Conservation (phyloP, 2,888 invertebrate species). For the Amblyteles armatorius region DNA sequence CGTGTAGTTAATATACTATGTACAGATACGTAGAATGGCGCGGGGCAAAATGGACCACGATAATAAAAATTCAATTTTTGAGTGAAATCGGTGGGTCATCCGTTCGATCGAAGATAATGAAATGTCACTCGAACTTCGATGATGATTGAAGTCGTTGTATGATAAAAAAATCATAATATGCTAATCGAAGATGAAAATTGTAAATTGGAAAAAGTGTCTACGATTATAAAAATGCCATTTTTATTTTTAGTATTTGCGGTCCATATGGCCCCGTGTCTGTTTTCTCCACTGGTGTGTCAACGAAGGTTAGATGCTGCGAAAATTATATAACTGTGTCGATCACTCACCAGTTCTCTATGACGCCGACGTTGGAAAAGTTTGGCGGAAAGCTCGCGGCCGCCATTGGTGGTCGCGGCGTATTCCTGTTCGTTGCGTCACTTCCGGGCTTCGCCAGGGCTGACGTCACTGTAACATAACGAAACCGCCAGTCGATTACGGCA, state of each 20-base stretch:
- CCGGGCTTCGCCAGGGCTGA: slow-evolving; percentile 71
- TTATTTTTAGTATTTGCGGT: too few species aligned
- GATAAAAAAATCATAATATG: not conserved
- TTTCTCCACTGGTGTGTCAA: not conserved
- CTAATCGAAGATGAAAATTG: not conserved
- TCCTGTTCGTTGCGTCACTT: slow-evolving; percentile 76
- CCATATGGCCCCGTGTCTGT: not conserved
- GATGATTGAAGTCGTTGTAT: not conserved
- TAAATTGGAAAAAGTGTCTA: not conserved
- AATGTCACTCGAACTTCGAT: not conserved
- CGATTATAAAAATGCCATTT: too few species aligned
- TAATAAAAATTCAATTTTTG: not conserved
- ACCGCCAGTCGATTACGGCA: slow-evolving; percentile 17
- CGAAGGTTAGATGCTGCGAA: not conserved
- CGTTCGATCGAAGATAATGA: not conserved
- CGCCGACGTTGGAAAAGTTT: slow-evolving; percentile 82
- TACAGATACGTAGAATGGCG: slow-evolving; percentile 18
- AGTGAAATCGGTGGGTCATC: not conserved
- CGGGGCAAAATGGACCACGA: not conserved
- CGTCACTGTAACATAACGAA: slow-evolving; percentile 73
- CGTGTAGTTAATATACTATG: slow-evolving; percentile 7
- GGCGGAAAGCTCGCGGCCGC: slow-evolving; percentile 83
- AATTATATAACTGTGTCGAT: not conserved
- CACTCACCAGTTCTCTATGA: slow-evolving; percentile 83
- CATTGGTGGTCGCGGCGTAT: slow-evolving; percentile 80